These are phyloP conservation scores for Isurus oxyrinchus DNA, from an alignment of 2,113 vertebrate species.

Conservation along the genomic window DNA sequence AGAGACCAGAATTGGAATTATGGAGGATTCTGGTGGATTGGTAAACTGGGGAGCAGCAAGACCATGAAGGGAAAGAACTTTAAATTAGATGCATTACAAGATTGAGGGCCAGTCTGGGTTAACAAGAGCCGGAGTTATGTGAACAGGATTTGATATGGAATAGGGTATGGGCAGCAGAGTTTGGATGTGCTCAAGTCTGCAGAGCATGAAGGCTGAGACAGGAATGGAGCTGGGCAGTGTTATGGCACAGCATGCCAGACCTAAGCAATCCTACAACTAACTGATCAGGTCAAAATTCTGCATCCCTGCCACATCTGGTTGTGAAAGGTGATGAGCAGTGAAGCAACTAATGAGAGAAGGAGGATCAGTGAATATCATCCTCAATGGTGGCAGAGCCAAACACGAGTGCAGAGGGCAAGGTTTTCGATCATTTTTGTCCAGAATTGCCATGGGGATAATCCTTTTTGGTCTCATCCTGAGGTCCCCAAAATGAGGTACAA, in stretches of 20 bases:
- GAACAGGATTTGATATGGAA: not conserved
- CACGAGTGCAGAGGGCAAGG: not conserved
- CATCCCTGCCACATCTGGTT: not conserved
- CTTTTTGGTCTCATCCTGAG: not conserved
- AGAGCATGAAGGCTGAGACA: not conserved
- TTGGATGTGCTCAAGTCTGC: not conserved
- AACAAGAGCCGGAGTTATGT: not conserved
- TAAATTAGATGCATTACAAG: not conserved
- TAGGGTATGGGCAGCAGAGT: not conserved
- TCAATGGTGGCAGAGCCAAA: not conserved
- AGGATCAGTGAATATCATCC: not conserved
- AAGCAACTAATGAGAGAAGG: not conserved
- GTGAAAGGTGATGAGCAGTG: not conserved
- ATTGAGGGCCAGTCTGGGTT: not conserved
- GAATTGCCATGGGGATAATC: not conserved
- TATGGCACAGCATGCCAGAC: not conserved
- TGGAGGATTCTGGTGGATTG: not conserved
- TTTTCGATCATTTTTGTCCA: not conserved
- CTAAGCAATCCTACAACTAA: not conserved
- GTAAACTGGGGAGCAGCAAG: not conserved
- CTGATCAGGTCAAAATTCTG: not conserved
- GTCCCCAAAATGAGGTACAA: not conserved
- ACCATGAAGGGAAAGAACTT: not conserved
- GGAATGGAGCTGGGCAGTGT: not conserved
- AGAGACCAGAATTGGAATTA: not conserved